Evolutionary conservation across 2,113 vertebrate species (phyloP).

Genomic region (Bubalus kerabau): DNA sequence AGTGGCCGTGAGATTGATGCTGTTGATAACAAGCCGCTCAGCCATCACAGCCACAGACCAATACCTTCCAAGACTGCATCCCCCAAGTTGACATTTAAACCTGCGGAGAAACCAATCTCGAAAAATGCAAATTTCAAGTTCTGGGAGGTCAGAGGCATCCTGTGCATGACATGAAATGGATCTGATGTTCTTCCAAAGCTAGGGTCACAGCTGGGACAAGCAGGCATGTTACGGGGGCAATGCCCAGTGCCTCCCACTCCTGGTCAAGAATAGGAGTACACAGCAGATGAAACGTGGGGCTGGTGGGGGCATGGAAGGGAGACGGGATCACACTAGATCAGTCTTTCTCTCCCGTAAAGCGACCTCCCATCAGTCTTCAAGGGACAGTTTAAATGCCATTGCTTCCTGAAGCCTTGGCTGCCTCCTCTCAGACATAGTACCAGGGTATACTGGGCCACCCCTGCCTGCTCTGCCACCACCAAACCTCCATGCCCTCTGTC

Average conservation of each 20-base stretch:
- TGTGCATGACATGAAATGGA: not conserved
- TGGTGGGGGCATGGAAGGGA: fast-evolving
- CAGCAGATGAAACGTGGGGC: fast-evolving
- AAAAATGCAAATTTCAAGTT: not conserved
- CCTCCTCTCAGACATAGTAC: not conserved
- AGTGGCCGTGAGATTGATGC: fast-evolving
- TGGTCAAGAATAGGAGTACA: not conserved
- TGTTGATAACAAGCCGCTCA: fast-evolving
- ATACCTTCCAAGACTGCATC: not conserved
- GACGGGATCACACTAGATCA: not conserved
- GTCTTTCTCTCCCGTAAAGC: not conserved
- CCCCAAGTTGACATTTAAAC: not conserved
- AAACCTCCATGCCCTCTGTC: not conserved
- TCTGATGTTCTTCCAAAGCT: not conserved
- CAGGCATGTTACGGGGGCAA: fast-evolving
- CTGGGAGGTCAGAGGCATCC: not conserved
- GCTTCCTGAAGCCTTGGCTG: not conserved
- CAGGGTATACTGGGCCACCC: too few relatives aligned
- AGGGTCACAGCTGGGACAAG: not conserved
- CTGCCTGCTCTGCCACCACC: not conserved
- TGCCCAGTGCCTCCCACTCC: not conserved
- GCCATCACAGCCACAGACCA: not conserved
- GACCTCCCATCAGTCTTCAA: not conserved
- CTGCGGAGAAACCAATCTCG: not conserved
- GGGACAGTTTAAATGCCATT: not conserved